Evolutionary conservation across 2,113 vertebrate species (phyloP), one percentile per base, ranked within the genome.

Genomic region (Myotis brandtii): DNA sequence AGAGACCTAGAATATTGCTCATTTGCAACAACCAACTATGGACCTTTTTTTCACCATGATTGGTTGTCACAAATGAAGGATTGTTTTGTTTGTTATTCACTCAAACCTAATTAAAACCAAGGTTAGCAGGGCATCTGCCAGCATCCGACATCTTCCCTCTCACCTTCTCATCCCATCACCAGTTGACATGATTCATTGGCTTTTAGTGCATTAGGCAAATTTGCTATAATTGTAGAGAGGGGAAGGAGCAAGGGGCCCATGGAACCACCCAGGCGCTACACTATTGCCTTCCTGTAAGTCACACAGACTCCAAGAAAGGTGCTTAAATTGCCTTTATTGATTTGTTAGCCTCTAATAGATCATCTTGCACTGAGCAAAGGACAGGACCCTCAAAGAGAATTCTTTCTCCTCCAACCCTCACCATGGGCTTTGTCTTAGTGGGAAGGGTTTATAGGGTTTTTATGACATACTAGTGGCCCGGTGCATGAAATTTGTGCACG

Each of bases 201-300:
- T 95, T 95, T 91, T 94, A 96, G 96, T 88, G 97, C 97, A 98
- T 97, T 95, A 95, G 95, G 94, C 93, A 97, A 97, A 98, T 97
- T 96, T 96, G 82, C 89, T 96, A 9, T 96, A 96, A 97, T 88
- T 96, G 90, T 80, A 2, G 87, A 96, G 86, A 98, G 83, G 89
- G 85, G 86, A 94, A 97, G 95, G 97, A 95, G 72, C 93, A 92
- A 82, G 91, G 67, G 93, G 70, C 77, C 79, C 21, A 0, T 80
- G 94, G 93, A 91, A 95, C 95, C 93, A 70, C 80, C 50, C 92
- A 73, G 90, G 83, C 94, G 37, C 80, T 96, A 82, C 67, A 89
- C 94, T 89, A 30, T 43, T 72, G 94, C 91, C 86, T 96, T 97
- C 94, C 94, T 77, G 4, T 87, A 97, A 97, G 96, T 95, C 96